phyloP scores from a whole-genome alignment of 2,113 vertebrate genomes.

The Microtus pennsylvanicus region DNA sequence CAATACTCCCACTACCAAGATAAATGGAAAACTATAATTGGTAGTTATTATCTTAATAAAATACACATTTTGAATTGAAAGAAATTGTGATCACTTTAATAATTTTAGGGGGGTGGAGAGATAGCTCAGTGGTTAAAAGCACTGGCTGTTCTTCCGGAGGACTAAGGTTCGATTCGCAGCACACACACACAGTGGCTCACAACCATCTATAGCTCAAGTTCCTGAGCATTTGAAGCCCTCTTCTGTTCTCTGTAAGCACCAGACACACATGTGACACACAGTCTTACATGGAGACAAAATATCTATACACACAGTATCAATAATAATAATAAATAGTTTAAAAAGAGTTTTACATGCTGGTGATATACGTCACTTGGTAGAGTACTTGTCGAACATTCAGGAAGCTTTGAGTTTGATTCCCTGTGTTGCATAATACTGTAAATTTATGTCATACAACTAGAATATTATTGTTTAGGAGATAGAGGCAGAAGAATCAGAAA shows the following conservation, averaged over 20 bases:
- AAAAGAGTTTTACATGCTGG: background rate
- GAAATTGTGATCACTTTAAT: background rate
- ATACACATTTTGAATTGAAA: background rate
- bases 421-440: too few species aligned
- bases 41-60: background rate
- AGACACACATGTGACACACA: background rate
- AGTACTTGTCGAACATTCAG: background rate
- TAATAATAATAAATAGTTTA: background rate
- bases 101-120: background rate
- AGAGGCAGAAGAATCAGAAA: background rate
- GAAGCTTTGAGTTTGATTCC: background rate
- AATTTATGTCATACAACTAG: background rate
- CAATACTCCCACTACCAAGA: background rate
- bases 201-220: background rate
- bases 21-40: background rate
- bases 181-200: background rate
- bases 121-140: background rate
- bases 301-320: background rate
- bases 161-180: background rate
- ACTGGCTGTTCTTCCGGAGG: background rate
- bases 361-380: background rate
- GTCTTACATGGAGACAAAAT: background rate
- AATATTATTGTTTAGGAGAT: background rate
- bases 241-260: background rate
- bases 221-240: background rate